Evolutionary conservation across 2,113 vertebrate species (phyloP), one percentile per base, ranked within the genome.

Genomic region (Panthera tigris): DNA sequence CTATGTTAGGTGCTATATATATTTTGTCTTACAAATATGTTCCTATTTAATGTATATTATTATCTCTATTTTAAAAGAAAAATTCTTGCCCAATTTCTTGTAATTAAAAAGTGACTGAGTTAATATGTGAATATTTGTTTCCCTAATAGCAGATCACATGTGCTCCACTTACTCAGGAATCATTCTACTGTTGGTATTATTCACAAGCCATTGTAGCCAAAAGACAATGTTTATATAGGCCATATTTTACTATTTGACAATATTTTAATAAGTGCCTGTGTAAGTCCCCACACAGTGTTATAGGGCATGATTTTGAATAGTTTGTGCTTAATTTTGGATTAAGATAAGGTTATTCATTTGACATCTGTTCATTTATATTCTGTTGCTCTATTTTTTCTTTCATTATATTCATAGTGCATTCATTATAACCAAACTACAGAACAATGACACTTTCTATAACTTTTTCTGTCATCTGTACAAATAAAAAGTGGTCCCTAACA

Each of bases 301-400:
- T 68, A 29, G 15, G 13, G 16, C 2, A 63, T 41, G 18, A n/a
- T 33, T 71, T 63, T 29, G 25, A 65, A n/a, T 68, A 94, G 39
- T 84, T 89, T 73, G n/a, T 87, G 31, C 11, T 91, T 61, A 41
- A 91, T 31, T 92, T 95, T 71, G 16, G 27, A 95, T 63, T 76
- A 41, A 11, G 14, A 3, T 55, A 2, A 88, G 10, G 13, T 83
- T 78, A 80, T 36, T 69, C 45, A 7, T 63, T 91, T 86, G 52
- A 29, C 23, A 4, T 90, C 71, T 39, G 0, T 57, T 78, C 52
- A 29, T 66, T n/a, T 63, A 29, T 31, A 15, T 52, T 81, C 14
- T 76, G 3, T 86, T 86, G 50, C 23, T 80, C 14, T 13, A 21
- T 74, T 96, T 85, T 79, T 85, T 71, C 63, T 45, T 74, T 85